These are phyloP conservation scores for Dicyrtoma fusca DNA, from an alignment of 2,888 invertebrate species.

Conservation along the genomic window DNA sequence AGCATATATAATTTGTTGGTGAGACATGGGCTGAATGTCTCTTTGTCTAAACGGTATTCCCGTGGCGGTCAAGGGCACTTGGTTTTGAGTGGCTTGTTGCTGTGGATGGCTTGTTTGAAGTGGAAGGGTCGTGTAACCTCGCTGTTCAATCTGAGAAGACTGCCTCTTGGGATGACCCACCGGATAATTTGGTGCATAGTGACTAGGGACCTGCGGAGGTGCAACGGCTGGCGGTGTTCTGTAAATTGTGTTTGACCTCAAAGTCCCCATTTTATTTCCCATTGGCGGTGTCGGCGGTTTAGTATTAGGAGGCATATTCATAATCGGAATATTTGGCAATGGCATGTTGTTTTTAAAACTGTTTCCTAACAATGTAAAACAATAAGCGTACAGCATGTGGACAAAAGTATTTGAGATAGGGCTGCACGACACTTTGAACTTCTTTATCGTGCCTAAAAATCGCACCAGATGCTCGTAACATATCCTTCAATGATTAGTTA, in stretches of 20 bases:
- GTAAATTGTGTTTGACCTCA: constrained; percentile 72
- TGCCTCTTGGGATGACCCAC: constrained; percentile 70
- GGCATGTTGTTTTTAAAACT: constrained; percentile 49
- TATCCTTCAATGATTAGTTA: no score
- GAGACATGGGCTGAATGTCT: constrained; percentile 56
- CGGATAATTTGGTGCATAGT: constrained; percentile 94
- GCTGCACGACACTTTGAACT: no score
- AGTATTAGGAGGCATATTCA: constrained; percentile 81
- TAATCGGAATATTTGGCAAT: constrained; percentile 24
- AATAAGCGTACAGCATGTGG: not conserved
- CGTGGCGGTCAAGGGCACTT: constrained; percentile 52
- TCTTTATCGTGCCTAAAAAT: no score
- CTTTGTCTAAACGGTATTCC: constrained; percentile 55
- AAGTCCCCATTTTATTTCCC: constrained; percentile 66
- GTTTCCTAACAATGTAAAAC: constrained; percentile 61
- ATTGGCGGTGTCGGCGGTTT: constrained; percentile 96
- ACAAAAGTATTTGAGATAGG: not conserved
- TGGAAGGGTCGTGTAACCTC: constrained; percentile 54
- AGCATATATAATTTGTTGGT: constrained; percentile 56
- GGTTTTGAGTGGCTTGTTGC: constrained; percentile 52
- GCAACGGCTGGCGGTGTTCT: constrained; percentile 95
- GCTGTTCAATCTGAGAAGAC: constrained; percentile 50
- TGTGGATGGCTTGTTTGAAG: constrained; percentile 56
- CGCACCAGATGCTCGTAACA: no score
- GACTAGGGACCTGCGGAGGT: constrained; percentile 91